Evolutionary conservation across 2,113 vertebrate genomes (phyloP).

Genomic region (Cacatua alba): DNA sequence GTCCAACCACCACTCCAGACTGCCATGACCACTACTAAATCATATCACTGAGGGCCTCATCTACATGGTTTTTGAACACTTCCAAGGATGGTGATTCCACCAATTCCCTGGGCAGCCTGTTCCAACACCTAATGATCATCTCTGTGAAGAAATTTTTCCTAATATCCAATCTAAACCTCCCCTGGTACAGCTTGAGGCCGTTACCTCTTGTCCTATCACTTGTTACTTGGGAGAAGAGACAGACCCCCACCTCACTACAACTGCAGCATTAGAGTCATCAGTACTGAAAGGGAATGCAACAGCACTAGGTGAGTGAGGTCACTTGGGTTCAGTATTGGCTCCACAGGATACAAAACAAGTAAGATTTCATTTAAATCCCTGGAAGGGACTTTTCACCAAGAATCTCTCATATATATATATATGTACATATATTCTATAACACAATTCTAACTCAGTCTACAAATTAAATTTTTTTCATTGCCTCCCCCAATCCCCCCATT

Average conservation of each 20-base stretch:
- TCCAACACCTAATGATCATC: background rate
- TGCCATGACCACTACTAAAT: background rate
- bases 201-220: background rate
- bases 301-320: background rate
- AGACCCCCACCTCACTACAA: background rate
- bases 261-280: background rate
- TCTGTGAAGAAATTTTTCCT: background rate
- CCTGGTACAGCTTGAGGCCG: background rate
- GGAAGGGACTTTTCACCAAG: background rate
- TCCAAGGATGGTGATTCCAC: background rate
- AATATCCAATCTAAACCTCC: background rate
- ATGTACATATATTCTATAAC: background rate
- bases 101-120: background rate
- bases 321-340: background rate
- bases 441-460: background rate
- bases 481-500: background rate
- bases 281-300: background rate
- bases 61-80: background rate
- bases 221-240: background rate
- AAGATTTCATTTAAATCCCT: background rate
- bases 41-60: background rate
- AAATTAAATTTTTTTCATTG: background rate
- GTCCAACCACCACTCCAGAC: background rate
- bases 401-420: background rate
- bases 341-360: background rate